A percentile compares a stretch with the other conserved stretches of the same genome.
These are phyloP conservation scores for Thaumatotibia leucotreta DNA, from an alignment of 1,140 invertebrate species.

Conservation along the genomic window DNA sequence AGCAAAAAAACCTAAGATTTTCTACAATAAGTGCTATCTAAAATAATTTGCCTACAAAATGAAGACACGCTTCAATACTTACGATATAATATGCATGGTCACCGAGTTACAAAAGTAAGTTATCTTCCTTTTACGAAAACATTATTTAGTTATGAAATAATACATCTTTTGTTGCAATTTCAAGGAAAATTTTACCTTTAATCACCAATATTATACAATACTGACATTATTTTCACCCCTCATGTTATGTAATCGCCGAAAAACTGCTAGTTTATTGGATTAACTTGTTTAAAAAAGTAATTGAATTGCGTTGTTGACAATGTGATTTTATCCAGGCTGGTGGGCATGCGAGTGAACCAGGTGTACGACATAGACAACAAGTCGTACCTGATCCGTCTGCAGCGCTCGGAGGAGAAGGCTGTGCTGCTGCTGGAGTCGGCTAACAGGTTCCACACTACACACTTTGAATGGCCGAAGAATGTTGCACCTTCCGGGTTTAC, in stretches of 20 bases:
- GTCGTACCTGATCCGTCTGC: conserved; percentile 95
- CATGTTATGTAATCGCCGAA: not conserved
- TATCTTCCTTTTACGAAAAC: not conserved
- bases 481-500: conserved; percentile 95
- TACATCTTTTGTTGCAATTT: not conserved
- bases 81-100: conserved; percentile 91
- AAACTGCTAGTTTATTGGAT: not conserved
- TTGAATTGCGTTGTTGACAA: not conserved
- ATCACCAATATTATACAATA: not conserved
- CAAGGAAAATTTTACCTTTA: not conserved
- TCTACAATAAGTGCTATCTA: not conserved
- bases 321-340: conserved; percentile 78
- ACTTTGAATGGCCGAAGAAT: conserved; percentile 99
- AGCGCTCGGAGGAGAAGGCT: conserved; percentile 88
- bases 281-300: not conserved
- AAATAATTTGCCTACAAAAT: conserved; percentile 76
- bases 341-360: conserved; percentile 96
- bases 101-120: conserved; percentile 90
- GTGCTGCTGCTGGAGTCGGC: conserved; percentile 96
- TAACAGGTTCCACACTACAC: conserved; percentile 94
- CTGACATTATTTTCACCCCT: not conserved
- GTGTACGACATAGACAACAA: conserved; percentile 98
- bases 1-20: not conserved
- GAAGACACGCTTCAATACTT: conserved; percentile 94
- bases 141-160: not conserved